phyloP scores from a whole-genome alignment of 2,113 vertebrate species.

The Helogale parvula region DNA sequence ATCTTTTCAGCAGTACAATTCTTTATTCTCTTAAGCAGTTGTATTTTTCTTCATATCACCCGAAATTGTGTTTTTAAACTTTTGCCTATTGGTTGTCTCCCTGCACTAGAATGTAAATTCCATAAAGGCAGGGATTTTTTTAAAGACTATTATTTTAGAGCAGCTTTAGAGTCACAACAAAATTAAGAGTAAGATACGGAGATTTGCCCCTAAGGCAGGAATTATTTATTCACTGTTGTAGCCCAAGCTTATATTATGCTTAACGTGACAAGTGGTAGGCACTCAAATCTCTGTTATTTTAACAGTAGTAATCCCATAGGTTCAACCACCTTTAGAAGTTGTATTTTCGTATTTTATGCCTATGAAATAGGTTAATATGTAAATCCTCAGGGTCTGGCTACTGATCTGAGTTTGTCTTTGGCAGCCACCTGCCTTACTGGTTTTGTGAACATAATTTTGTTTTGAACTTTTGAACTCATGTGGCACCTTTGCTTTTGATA shows the following conservation, averaged over 20 bases:
- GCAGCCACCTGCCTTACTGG: background rate
- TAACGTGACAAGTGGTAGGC: background rate
- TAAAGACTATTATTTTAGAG: background rate
- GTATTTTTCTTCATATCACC: background rate
- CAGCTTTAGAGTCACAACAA: slow-evolving; percentile 3
- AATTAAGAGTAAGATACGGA: background rate
- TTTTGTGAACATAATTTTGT: background rate
- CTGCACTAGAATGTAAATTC: background rate
- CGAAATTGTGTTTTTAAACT: background rate
- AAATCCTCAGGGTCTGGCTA: background rate
- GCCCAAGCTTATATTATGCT: background rate
- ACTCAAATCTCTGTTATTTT: background rate
- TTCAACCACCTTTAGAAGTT: background rate
- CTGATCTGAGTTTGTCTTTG: background rate
- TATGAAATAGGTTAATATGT: background rate
- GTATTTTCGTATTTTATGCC: background rate
- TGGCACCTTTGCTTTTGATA: background rate
- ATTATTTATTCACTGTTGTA: background rate
- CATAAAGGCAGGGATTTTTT: background rate
- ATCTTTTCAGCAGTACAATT: background rate
- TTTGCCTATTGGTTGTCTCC: background rate
- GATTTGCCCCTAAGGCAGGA: background rate
- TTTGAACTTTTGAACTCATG: background rate
- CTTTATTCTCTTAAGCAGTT: background rate
- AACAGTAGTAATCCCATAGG: background rate